A percentile compares a stretch with the other conserved stretches of the same genome.
Conservation (phyloP, 2,888 invertebrate species). For the Diogma glabrata region DNA sequence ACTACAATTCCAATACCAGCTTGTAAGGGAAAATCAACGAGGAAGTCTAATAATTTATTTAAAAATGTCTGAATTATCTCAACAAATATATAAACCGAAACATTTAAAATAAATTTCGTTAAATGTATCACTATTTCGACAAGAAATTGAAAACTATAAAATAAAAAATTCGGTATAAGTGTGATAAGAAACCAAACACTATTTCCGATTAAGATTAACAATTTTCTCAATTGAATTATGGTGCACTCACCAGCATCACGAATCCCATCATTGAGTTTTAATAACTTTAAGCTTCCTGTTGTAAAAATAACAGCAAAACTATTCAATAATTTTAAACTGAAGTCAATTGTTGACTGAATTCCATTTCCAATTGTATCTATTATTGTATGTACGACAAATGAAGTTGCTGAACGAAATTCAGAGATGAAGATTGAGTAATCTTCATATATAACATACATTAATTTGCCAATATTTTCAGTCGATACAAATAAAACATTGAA, state of each 20-base stretch:
- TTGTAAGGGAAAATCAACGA: neutral
- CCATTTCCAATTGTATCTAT: neutral
- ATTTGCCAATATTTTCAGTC: too few species aligned
- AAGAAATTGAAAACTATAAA: neutral
- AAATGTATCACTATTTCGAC: too few species aligned
- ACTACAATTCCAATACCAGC: neutral
- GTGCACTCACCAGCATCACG: neutral
- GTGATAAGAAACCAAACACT: conserved; percentile 1
- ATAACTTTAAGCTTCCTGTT: neutral
- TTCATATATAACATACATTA: too few species aligned
- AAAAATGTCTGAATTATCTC: too few species aligned
- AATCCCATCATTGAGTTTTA: neutral
- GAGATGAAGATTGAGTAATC: too few species aligned
- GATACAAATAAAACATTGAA: too few species aligned
- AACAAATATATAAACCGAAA: neutral
- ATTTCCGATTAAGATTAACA: neutral
- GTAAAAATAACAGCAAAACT: neutral
- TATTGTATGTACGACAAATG: too few species aligned
- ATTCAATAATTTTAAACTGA: neutral
- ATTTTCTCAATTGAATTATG: neutral
- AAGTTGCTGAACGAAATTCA: too few species aligned
- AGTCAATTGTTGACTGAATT: neutral
- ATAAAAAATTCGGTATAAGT: neutral
- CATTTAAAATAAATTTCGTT: neutral
- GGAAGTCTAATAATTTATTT: too few species aligned